Evolutionary conservation across 2,888 invertebrate genomes (phyloP).

Genomic region (Noctua janthe): DNA sequence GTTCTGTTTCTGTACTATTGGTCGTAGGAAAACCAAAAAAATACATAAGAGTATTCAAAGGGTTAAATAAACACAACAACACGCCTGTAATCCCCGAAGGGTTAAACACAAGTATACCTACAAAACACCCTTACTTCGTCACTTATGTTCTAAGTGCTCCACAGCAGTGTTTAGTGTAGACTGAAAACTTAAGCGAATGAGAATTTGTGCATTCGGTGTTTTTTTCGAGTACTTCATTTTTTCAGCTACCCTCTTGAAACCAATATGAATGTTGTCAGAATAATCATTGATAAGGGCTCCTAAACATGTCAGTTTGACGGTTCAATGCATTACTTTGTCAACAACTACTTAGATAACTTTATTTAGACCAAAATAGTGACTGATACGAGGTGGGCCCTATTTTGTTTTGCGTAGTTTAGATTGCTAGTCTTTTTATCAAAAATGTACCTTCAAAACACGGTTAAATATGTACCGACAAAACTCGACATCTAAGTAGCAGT

Average conservation of each 20-base stretch:
- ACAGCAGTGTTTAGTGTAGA: too few relatives aligned
- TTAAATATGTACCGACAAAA: neutral
- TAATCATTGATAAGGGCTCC: too few relatives aligned
- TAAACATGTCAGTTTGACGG: too few relatives aligned
- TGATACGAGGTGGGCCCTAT: too few relatives aligned
- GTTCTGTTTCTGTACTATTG: neutral
- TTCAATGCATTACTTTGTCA: too few relatives aligned
- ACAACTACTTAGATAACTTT: too few relatives aligned
- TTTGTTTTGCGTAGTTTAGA: neutral
- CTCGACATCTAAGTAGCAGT: conserved; percentile 20
- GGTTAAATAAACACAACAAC: neutral
- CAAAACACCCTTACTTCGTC: neutral
- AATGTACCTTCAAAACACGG: neutral
- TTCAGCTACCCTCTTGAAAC: too few relatives aligned
- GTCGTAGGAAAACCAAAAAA: neutral
- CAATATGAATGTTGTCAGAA: too few relatives aligned
- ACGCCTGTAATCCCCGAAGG: neutral
- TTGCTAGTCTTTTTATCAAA: neutral
- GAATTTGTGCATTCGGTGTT: too few relatives aligned
- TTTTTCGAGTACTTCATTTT: too few relatives aligned
- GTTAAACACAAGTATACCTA: neutral
- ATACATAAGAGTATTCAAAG: neutral
- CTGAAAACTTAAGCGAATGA: too few relatives aligned
- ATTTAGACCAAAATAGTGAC: too few relatives aligned
- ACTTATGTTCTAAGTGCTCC: neutral